Conservation (phyloP, 2,888 invertebrate genomes). For the Panopea generosa region DNA sequence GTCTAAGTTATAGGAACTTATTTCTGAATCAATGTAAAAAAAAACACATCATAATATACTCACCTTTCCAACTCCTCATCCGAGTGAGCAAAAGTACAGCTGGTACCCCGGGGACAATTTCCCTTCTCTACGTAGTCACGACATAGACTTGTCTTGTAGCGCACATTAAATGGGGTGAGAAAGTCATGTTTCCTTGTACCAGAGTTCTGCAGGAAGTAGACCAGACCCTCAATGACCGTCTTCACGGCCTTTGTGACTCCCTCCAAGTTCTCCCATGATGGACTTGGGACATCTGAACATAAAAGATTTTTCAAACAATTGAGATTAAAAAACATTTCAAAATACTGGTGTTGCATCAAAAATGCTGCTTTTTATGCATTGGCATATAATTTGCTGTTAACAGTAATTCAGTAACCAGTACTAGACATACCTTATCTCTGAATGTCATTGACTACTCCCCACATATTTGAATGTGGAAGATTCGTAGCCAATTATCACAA, state of each 20-base stretch:
- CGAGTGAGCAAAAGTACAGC: slow-evolving; percentile 97
- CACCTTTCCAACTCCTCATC: slow-evolving; percentile 95
- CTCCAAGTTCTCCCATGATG: slow-evolving; percentile 84
- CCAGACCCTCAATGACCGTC: slow-evolving; percentile 91
- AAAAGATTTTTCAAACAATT: no score
- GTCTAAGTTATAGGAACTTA: no score
- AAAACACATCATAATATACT: slow-evolving; percentile 9
- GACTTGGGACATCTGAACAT: slow-evolving; percentile 80
- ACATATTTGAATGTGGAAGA: no score
- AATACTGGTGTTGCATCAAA: no score
- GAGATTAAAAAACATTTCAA: no score
- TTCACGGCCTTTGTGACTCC: slow-evolving; percentile 82
- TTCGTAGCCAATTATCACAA: no score
- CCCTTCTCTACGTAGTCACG: slow-evolving; percentile 92
- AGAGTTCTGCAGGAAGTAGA: slow-evolving; percentile 92
- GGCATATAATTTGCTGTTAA: no score
- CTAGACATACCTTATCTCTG: no score
- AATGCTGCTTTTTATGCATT: no score
- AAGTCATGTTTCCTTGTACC: slow-evolving; percentile 86
- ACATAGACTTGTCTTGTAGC: slow-evolving; percentile 95
- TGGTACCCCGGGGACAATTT: slow-evolving; percentile 93
- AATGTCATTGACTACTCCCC: no score
- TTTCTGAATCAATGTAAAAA: no score
- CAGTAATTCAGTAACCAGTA: no score
- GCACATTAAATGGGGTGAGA: slow-evolving; percentile 86